A percentile compares a stretch with the other conserved stretches of the same genome.
Conservation (phyloP, 2,888 invertebrate species). For the Bimastos eiseni region DNA sequence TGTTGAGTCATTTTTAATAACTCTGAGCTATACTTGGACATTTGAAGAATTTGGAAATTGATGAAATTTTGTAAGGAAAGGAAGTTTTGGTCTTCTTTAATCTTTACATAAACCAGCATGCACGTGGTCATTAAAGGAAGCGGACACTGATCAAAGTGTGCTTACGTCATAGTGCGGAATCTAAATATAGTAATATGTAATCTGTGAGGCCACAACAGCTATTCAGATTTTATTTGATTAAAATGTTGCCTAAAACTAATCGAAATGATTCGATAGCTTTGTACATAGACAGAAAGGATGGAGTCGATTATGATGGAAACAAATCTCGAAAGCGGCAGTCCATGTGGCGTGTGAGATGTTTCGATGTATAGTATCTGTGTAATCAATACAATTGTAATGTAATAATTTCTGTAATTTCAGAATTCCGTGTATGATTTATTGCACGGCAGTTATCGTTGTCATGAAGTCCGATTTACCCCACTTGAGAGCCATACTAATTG, state of each 20-base stretch:
- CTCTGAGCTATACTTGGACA: background rate
- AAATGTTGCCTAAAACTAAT: conserved; percentile 2
- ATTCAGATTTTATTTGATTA: background rate
- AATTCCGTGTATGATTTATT: background rate
- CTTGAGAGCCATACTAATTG: background rate
- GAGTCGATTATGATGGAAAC: background rate
- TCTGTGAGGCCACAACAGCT: background rate
- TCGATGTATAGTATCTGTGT: background rate
- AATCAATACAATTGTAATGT: background rate
- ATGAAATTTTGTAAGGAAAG: background rate
- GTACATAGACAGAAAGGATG: background rate
- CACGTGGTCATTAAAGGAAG: background rate
- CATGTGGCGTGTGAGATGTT: background rate
- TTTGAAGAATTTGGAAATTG: background rate
- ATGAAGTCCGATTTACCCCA: background rate
- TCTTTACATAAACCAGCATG: too few relatives aligned
- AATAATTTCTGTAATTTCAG: background rate
- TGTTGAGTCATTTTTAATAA: background rate
- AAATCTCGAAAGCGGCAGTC: background rate
- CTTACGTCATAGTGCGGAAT: background rate
- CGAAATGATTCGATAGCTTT: background rate
- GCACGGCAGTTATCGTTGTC: background rate
- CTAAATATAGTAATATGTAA: background rate
- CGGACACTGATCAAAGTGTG: background rate
- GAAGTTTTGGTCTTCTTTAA: background rate